Evolutionary conservation across 1,140 invertebrate species (phyloP).

Genomic region (Tenebrio molitor): DNA sequence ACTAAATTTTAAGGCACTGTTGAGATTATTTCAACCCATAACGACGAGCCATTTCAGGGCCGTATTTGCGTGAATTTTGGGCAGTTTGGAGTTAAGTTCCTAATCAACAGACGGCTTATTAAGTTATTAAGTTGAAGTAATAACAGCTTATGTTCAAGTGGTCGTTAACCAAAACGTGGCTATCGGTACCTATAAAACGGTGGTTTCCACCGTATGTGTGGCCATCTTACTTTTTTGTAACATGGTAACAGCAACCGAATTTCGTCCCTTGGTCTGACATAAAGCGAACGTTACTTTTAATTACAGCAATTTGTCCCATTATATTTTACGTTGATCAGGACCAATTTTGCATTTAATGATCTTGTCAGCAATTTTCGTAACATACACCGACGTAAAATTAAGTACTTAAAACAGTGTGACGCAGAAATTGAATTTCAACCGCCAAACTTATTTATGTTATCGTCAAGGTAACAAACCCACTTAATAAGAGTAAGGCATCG

Average conservation of each 20-base stretch:
- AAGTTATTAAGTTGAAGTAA: constrained; percentile 4
- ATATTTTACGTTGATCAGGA: constrained; percentile 20
- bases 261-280: not conserved
- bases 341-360: constrained; percentile 9
- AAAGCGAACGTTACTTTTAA: constrained; percentile 7
- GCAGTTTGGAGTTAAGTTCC: constrained; percentile 10
- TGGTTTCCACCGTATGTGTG: not conserved
- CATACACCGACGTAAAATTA: constrained; percentile 23
- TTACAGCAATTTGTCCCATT: constrained; percentile 23
- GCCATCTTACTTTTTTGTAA: not conserved
- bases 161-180: constrained; percentile 1
- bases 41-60: no score
- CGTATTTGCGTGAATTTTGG: no score
- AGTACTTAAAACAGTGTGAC: constrained; percentile 28
- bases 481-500: constrained; percentile 27
- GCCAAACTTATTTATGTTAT: constrained; percentile 43
- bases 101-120: constrained; percentile 12
- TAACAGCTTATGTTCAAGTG: constrained; percentile 19
- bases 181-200: not conserved
- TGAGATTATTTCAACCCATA: no score
- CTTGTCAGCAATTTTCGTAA: constrained; percentile 6
- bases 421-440: constrained; percentile 34
- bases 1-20: no score
- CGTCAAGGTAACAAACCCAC: constrained; percentile 34
- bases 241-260: not conserved